phyloP scores from a whole-genome alignment of 2,888 invertebrate genomes.

The Endomychus coccineus region DNA sequence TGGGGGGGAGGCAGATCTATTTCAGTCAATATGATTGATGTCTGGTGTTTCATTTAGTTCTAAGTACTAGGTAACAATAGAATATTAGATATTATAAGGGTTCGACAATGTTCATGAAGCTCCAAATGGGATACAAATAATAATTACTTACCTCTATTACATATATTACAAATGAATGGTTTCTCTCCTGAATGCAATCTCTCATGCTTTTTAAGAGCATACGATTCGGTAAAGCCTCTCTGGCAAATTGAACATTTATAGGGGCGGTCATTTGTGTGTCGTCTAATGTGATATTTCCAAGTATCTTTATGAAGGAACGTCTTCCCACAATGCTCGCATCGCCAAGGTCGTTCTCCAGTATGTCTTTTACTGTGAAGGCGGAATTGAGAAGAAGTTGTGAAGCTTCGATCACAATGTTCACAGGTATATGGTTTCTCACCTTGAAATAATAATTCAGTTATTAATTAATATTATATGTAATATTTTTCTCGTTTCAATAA shows the following conservation, averaged over 20 bases:
- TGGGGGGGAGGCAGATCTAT: too few relatives aligned
- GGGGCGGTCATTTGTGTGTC: constrained; percentile 59
- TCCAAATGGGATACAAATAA: not conserved
- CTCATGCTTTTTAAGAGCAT: constrained; percentile 58
- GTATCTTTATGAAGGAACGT: constrained; percentile 54
- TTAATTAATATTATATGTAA: too few relatives aligned
- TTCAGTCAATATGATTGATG: too few relatives aligned
- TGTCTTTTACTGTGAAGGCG: constrained; percentile 59
- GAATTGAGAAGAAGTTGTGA: constrained; percentile 68
- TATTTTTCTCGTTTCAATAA: too few relatives aligned
- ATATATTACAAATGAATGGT: constrained; percentile 64
- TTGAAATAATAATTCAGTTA: too few relatives aligned
- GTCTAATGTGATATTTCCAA: constrained; percentile 57
- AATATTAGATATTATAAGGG: too few relatives aligned
- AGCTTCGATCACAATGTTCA: constrained; percentile 56
- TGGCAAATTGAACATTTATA: constrained; percentile 51
- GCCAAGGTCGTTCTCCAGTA: constrained; percentile 53
- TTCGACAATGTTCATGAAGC: too few relatives aligned
- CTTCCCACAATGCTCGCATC: constrained; percentile 53
- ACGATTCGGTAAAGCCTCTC: constrained; percentile 58
- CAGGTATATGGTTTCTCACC: constrained; percentile 74
- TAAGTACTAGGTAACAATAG: too few relatives aligned
- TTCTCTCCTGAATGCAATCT: constrained; percentile 60
- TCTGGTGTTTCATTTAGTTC: too few relatives aligned
- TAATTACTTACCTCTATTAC: constrained; percentile 46